A percentile compares a stretch with the other conserved stretches of the same genome.
Conservation (phyloP, 2,797 vertebrate species). For the Hipposideros larvatus region DNA sequence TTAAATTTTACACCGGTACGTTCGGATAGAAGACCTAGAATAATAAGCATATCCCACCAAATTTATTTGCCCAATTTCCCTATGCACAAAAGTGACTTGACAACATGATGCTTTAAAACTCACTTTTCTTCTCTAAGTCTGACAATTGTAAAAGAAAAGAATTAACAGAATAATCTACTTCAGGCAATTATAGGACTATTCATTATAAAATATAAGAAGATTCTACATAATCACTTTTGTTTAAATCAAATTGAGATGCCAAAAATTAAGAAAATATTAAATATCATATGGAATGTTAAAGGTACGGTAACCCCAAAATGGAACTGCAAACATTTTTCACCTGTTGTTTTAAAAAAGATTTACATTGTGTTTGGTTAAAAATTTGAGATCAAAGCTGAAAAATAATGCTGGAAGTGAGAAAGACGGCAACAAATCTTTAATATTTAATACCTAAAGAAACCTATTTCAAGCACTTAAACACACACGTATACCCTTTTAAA, state of each 20-base stretch:
- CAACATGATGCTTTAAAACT: constrained; percentile 53
- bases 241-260: constrained; percentile 55
- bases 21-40: constrained; percentile 38
- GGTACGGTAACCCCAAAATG: neutral
- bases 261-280: constrained; percentile 65
- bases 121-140: constrained; percentile 40
- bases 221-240: constrained; percentile 23
- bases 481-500: constrained; percentile 15
- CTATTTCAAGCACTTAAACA: neutral
- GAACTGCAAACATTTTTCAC: constrained; percentile 50
- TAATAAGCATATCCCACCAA: neutral
- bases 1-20: constrained; percentile 50
- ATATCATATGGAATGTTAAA: constrained; percentile 44
- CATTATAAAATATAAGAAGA: constrained; percentile 58
- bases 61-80: constrained; percentile 39
- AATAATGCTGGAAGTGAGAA: constrained; percentile 24
- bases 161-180: constrained; percentile 58
- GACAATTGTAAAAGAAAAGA: constrained; percentile 17
- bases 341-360: constrained; percentile 50
- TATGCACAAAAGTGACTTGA: constrained; percentile 46
- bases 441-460: constrained; percentile 47
- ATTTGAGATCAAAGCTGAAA: constrained; percentile 61
- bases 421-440: constrained; percentile 40
- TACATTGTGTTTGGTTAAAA: constrained; percentile 51
- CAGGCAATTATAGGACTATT: constrained; percentile 12